A percentile compares a stretch with the other conserved stretches of the same genome.
These are phyloP conservation scores for Hoplodrina ambigua DNA, from an alignment of 2,888 invertebrate genomes.

Conservation along the genomic window DNA sequence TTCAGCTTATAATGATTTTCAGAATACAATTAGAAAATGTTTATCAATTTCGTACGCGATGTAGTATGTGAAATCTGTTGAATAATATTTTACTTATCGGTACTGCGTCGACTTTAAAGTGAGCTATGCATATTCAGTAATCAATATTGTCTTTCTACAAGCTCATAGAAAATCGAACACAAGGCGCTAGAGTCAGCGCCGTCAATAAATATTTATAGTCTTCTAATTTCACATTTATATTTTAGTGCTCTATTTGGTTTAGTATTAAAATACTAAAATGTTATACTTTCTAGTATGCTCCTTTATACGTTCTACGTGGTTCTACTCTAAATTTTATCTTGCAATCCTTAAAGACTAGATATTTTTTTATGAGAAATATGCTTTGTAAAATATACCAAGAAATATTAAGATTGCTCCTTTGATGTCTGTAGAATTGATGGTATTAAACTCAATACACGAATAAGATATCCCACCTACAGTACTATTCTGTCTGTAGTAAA, in stretches of 20 bases:
- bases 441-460: no score
- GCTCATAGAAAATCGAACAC: slow-evolving; percentile 6
- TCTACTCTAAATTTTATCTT: no score
- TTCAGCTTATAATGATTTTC: not conserved
- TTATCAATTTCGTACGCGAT: not conserved
- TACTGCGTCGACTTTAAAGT: slow-evolving; percentile 3
- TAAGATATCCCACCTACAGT: no score
- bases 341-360: no score
- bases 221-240: slow-evolving; percentile 24
- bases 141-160: not conserved
- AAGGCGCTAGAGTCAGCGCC: not conserved
- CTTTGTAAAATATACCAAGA: no score
- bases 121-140: slow-evolving; percentile 13
- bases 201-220: slow-evolving; percentile 34
- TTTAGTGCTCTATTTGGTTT: not conserved
- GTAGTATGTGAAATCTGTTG: not conserved
- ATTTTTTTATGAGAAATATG: no score
- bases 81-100: slow-evolving; percentile 13
- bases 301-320: not conserved
- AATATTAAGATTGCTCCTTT: no score
- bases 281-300: slow-evolving; percentile 9
- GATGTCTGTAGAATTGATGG: no score
- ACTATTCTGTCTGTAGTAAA: no score
- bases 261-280: not conserved
- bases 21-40: not conserved